Conservation (phyloP, 2,113 vertebrate species). For the Sciurus niger region DNA sequence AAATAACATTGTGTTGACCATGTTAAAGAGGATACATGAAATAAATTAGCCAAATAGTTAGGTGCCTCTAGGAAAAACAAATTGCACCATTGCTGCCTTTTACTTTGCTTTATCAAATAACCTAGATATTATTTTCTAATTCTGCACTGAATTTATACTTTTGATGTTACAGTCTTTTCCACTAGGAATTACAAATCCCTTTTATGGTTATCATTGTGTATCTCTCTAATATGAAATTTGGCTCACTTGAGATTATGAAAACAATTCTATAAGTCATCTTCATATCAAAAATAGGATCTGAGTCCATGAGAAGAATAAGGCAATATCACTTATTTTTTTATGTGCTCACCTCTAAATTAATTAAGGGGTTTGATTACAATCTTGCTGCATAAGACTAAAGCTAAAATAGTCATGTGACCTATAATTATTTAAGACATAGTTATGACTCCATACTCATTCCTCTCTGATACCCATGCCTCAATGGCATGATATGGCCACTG, state of each 20-base stretch:
- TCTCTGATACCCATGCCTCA: background rate
- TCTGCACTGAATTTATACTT: background rate
- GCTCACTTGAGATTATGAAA: background rate
- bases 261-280: background rate
- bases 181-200: background rate
- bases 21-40: background rate
- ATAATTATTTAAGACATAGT: background rate
- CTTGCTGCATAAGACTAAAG: background rate
- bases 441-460: background rate
- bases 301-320: conserved; percentile 27
- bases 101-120: background rate
- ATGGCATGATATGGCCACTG: background rate
- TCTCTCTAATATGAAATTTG: background rate
- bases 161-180: background rate
- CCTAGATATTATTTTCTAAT: background rate
- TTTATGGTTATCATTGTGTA: background rate
- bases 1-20: background rate
- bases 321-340: background rate
- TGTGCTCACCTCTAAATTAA: background rate
- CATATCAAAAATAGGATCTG: background rate
- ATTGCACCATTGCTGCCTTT: background rate
- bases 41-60: background rate
- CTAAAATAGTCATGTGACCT: background rate
- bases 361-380: background rate
- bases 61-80: background rate